Conservation (phyloP, 2,113 vertebrate species). For the Pyxicephalus adspersus region DNA sequence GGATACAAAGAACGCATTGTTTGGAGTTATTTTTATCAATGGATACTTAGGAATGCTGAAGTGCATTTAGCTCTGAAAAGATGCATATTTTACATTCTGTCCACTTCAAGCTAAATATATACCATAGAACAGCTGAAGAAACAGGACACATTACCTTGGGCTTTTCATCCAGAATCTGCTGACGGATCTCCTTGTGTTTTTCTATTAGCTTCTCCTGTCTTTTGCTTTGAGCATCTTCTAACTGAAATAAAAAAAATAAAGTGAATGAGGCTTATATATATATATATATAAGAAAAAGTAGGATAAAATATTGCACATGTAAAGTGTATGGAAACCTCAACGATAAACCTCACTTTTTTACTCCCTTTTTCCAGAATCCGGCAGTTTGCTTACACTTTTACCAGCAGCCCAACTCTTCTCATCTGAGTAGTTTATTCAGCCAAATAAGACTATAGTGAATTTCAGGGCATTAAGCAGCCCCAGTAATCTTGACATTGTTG, state of each 20-base stretch:
- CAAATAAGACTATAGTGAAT: too few relatives aligned
- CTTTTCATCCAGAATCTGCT: slow-evolving; percentile 95
- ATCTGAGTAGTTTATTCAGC: too few relatives aligned
- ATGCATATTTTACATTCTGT: slow-evolving; percentile 5
- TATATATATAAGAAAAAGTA: too few relatives aligned
- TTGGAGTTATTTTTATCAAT: not conserved
- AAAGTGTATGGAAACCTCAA: not conserved
- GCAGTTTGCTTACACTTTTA: too few relatives aligned
- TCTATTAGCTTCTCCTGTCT: slow-evolving; percentile 90
- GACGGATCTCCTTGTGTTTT: slow-evolving; percentile 94
- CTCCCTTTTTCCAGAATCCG: too few relatives aligned
- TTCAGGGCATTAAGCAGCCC: too few relatives aligned
- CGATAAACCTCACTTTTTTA: too few relatives aligned
- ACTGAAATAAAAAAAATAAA: slow-evolving; percentile 67
- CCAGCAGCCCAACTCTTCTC: too few relatives aligned
- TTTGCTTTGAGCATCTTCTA: slow-evolving; percentile 96
- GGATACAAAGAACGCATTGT: not conserved
- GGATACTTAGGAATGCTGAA: not conserved
- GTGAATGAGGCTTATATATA: not conserved
- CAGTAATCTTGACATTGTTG: too few relatives aligned
- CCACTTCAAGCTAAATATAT: not conserved
- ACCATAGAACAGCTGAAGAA: not conserved
- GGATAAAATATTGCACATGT: too few relatives aligned
- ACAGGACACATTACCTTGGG: slow-evolving; percentile 84
- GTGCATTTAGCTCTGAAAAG: not conserved